Evolutionary conservation across 2,888 invertebrate genomes (phyloP), one percentile per base, ranked within the genome.

Genomic region (Drosophila anomalipes): DNA sequence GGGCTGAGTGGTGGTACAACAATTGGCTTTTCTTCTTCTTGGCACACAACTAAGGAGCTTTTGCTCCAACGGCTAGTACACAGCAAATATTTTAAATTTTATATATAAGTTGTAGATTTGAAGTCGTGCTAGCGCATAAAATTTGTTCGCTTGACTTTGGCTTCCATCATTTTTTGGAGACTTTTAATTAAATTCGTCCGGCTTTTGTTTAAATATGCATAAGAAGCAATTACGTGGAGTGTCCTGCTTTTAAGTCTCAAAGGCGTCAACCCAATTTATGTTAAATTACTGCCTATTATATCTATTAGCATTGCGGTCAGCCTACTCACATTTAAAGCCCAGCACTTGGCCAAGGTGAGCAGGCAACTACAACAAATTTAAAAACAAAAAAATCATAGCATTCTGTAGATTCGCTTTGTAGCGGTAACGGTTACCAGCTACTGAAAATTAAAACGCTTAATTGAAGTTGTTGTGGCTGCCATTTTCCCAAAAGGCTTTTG

Each of bases 381-480:
- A 56, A 14, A 33, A 9, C n/a, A 68, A 69, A 30, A 73, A 70
- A 63, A 44, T 51, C 30, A 51, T 33, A 37, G 37, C 79, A 76
- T 76, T 81, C 70, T 68, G 70, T 56, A 57, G 75, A 80, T 75
- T 78, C 73, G 77, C 75, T 75, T 65, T 37, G 59, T 39, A 26
- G 39, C 58, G 65, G 63, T 56, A 79, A 79, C 68, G 51, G 65
- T 68, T 70, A 63, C 74, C 69, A 53, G 64, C 63, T 74, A 81
- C 82, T 82, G 82, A 83, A 89, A 89, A 87, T 86, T 81, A 83
- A 88, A 87, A 81, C 77, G 77, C 83, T 85, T 83, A 83, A 88
- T 86, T 82, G 75, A 76, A 80, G 79, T 54, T 70, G 70, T 63
- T 70, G 69, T 59, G 37, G 37, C 41, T 41, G 28, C 57, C 49